Conservation (phyloP, 1,140 invertebrate genomes). For the Capitella teleta region DNA sequence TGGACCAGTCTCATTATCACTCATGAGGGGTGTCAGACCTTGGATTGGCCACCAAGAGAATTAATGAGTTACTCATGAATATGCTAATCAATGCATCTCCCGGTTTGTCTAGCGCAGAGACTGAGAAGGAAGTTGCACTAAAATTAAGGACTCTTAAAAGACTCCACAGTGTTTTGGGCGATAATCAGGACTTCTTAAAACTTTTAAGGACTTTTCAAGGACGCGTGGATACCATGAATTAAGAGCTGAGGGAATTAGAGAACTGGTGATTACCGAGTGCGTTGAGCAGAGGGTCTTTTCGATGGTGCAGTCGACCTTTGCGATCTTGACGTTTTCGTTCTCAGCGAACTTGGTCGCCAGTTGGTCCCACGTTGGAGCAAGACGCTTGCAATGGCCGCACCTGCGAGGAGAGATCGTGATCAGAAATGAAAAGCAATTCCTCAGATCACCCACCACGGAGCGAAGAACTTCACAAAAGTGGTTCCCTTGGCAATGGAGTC, state of each 20-base stretch:
- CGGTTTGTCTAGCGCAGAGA: not conserved
- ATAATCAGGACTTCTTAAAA: not conserved
- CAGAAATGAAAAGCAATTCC: slow-evolving; percentile 43
- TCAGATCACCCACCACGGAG: slow-evolving; percentile 50
- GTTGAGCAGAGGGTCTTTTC: slow-evolving; percentile 54
- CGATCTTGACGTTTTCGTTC: slow-evolving; percentile 47
- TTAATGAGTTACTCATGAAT: no score
- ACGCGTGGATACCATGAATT: not conserved
- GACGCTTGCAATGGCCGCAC: slow-evolving; percentile 74
- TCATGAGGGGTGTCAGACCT: no score
- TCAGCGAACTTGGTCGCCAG: slow-evolving; percentile 55
- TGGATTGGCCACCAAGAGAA: not conserved
- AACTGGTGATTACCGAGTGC: slow-evolving; percentile 46
- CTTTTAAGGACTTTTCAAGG: not conserved
- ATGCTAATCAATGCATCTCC: no score
- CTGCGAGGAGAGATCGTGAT: slow-evolving; percentile 68
- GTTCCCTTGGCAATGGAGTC: slow-evolving; percentile 41
- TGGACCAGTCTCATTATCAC: no score
- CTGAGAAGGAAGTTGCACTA: not conserved
- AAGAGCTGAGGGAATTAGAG: not conserved
- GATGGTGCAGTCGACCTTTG: slow-evolving; percentile 59
- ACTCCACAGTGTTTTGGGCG: not conserved
- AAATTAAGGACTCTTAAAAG: not conserved
- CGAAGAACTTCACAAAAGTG: slow-evolving; percentile 77
- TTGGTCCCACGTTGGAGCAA: slow-evolving; percentile 90